Conservation (phyloP, 2,113 vertebrate genomes). For the Lycocorax pyrrhopterus region DNA sequence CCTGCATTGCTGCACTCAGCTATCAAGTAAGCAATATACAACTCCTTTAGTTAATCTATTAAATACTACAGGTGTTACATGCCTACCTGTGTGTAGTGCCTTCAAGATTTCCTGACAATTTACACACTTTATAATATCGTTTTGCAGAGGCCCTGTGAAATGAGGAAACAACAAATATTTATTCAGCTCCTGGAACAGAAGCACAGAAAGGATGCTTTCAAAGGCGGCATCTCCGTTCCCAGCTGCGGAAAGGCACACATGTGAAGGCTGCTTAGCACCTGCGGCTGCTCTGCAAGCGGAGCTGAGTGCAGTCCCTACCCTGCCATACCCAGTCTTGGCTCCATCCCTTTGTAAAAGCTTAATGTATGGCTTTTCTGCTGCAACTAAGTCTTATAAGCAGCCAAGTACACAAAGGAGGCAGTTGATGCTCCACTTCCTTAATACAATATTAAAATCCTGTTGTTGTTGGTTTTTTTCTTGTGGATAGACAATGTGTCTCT, state of each 20-base stretch:
- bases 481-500: background rate
- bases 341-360: background rate
- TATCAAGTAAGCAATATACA: background rate
- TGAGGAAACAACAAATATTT: background rate
- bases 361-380: background rate
- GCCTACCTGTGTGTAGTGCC: background rate
- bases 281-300: background rate
- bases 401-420: background rate
- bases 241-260: background rate
- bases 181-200: background rate
- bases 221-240: rapidly evolving
- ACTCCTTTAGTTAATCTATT: background rate
- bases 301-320: background rate
- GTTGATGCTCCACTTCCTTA: background rate
- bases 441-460: background rate
- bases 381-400: background rate
- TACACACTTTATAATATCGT: background rate
- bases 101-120: background rate
- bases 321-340: background rate
- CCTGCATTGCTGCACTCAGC: background rate
- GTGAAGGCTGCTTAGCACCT: background rate
- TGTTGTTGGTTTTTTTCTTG: background rate
- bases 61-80: background rate
- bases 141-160: background rate
- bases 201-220: background rate